Evolutionary conservation across 1,140 invertebrate genomes (phyloP).

Genomic region (Caerostris darwini): DNA sequence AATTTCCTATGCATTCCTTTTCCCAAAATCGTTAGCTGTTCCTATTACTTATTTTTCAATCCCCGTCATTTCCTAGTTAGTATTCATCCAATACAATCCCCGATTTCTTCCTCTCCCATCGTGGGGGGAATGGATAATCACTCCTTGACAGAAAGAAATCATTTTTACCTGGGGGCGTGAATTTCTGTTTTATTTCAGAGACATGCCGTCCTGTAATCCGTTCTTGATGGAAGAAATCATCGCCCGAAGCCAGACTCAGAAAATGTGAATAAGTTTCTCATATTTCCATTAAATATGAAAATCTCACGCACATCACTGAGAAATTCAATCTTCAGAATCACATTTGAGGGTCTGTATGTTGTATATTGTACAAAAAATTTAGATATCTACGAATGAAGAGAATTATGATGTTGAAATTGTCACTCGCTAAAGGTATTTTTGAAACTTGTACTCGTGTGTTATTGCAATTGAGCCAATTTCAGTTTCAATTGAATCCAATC

Average conservation of each 20-base stretch:
- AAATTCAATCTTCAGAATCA: constrained; percentile 1
- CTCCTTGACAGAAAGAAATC: not conserved
- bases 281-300: not conserved
- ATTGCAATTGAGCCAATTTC: too few relatives aligned
- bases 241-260: not conserved
- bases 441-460: not conserved
- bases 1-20: too few relatives aligned
- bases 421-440: not conserved
- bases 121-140: not conserved
- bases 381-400: not conserved
- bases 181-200: not conserved
- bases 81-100: too few relatives aligned
- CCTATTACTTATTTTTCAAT: too few relatives aligned
- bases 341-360: too few relatives aligned
- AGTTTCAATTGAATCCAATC: too few relatives aligned
- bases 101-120: too few relatives aligned
- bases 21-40: too few relatives aligned
- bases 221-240: not conserved
- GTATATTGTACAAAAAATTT: too few relatives aligned
- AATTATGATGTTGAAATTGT: not conserved
- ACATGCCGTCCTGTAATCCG: not conserved
- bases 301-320: not conserved
- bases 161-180: not conserved
- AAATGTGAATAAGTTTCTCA: not conserved
- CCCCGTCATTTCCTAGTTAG: too few relatives aligned